Conservation (phyloP, 2,888 invertebrate species). For the Argyra leucocephala region DNA sequence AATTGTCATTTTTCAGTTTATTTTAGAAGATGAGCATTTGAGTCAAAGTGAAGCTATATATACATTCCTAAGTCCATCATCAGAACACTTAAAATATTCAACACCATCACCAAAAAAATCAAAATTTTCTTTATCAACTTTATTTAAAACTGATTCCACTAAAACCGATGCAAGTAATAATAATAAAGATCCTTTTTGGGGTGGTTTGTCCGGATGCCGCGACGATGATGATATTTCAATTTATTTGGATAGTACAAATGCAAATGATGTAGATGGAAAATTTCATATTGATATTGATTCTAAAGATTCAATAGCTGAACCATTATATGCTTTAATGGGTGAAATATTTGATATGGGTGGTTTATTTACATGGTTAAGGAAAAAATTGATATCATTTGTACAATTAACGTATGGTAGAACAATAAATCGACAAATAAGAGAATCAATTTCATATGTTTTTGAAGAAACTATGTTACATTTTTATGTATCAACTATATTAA, state of each 20-base stretch:
- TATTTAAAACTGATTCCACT: slow-evolving; percentile 55
- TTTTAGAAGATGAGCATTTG: slow-evolving; percentile 75
- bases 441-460: slow-evolving; percentile 76
- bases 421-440: slow-evolving; percentile 82
- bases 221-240: slow-evolving; percentile 74
- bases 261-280: slow-evolving; percentile 31
- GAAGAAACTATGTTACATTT: slow-evolving; percentile 86
- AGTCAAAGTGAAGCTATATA: slow-evolving; percentile 85
- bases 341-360: slow-evolving; percentile 87
- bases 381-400: slow-evolving; percentile 81
- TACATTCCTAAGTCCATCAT: slow-evolving; percentile 83
- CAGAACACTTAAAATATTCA: slow-evolving; percentile 74
- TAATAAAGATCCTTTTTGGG: slow-evolving; percentile 41
- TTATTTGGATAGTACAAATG: slow-evolving; percentile 59
- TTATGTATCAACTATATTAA: slow-evolving; percentile 70
- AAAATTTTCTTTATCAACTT: slow-evolving; percentile 74
- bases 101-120: slow-evolving; percentile 73
- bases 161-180: slow-evolving; percentile 38
- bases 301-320: slow-evolving; percentile 81
- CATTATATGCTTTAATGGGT: slow-evolving; percentile 74
- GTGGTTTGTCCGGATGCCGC: slow-evolving; percentile 51
- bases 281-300: slow-evolving; percentile 50
- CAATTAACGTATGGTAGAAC: slow-evolving; percentile 87
- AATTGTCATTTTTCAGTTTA: too few relatives aligned
- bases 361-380: slow-evolving; percentile 76